Evolutionary conservation across 1,140 invertebrate genomes (phyloP), one percentile per base, ranked within the genome.

Genomic region (Bombus balteatus): DNA sequence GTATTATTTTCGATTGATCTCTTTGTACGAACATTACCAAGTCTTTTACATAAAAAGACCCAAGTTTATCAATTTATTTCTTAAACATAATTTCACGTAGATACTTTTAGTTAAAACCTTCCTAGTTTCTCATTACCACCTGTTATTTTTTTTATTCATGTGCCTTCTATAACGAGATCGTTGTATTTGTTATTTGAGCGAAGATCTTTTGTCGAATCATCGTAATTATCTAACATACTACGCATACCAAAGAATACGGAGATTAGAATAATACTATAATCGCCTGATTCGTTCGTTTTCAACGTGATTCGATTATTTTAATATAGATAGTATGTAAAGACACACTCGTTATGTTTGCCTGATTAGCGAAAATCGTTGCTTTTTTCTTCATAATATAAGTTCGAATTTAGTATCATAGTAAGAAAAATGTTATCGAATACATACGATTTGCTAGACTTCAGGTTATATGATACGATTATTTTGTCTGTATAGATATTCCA

Each of bases 221-320:
- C 43, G 53, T 47, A 68, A 83, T 68, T 68, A n/a, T 77, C 57
- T 83, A 43, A 41, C 47, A 57, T 53, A 53, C 37, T 66, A 66
- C 22, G 18, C 34, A 65, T 80, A 80, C 76, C 76, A 84, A 84
- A 79, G 83, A 84, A 71, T 25, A 65, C 47, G 37, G 53, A 72
- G 68, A 68, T 62, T 59, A 72, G 70, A 73, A 43, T 28, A 71
- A 71, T 18, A 47, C 25, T 43, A 43, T 37, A 59, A 72, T 84
- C 34, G 39, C 79, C n/a, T 15, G 76, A 53, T 72, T 79, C 41
- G 47, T 78, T 66, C 71, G 22, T 78, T 78, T 28, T 62, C 28
- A 37, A 53, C 74, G 74, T 41, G 62, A 84, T 84, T 78, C 34
- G 34, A 59, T 83, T 70, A 41, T 32, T 43, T 28, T 28, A 39